Evolutionary conservation across 1,140 invertebrate genomes (phyloP).

Genomic region (Planococcus citri): DNA sequence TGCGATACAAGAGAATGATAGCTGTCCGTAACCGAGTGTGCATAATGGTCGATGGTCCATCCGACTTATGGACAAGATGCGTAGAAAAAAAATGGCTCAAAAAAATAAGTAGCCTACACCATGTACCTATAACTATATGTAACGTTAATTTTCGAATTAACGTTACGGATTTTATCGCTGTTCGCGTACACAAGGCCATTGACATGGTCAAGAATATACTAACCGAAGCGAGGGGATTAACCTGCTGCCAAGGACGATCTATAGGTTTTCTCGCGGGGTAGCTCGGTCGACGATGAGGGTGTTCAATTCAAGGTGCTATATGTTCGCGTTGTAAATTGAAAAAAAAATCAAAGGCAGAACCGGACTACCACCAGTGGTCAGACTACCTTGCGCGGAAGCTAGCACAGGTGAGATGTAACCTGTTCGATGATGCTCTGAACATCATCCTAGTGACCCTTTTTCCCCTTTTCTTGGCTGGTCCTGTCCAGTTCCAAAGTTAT

Average conservation of each 20-base stretch:
- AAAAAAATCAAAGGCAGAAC: not conserved
- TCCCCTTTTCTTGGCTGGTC: too few relatives aligned
- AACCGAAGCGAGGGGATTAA: not conserved
- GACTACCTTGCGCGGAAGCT: not conserved
- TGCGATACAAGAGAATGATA: not conserved
- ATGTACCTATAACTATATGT: too few relatives aligned
- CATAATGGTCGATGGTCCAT: not conserved
- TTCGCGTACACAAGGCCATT: not conserved
- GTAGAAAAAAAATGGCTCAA: too few relatives aligned
- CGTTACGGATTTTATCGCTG: not conserved
- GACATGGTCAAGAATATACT: too few relatives aligned
- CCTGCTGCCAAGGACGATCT: not conserved
- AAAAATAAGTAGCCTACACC: too few relatives aligned
- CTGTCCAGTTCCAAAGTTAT: too few relatives aligned
- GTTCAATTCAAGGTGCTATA: not conserved
- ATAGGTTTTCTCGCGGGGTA: not conserved
- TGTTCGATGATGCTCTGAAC: too few relatives aligned
- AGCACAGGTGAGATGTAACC: not conserved
- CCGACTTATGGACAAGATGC: too few relatives aligned
- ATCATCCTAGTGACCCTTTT: too few relatives aligned
- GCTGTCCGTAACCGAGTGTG: not conserved
- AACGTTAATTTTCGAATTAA: constrained; percentile 8
- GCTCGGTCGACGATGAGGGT: not conserved
- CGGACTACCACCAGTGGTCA: not conserved
- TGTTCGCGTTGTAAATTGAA: too few relatives aligned